A percentile compares a stretch with the other conserved stretches of the same genome.
These are phyloP conservation scores for Poeciliopsis turneri DNA, from an alignment of 2,797 vertebrate genomes.

Conservation along the genomic window DNA sequence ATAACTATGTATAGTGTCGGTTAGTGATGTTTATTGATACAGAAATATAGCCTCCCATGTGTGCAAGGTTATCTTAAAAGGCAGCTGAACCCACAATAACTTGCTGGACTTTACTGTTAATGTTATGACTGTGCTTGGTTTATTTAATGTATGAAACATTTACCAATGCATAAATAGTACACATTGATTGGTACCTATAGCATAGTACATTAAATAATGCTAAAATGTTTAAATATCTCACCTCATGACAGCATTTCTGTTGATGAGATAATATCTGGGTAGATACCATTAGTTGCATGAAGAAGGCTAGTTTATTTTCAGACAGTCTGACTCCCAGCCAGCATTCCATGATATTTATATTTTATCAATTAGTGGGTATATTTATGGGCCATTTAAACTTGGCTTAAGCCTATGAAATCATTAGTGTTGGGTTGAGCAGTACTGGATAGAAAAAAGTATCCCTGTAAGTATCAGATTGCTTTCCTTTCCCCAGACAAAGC, in stretches of 20 bases:
- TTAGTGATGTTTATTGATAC: neutral
- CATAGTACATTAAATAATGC: conserved; percentile 20
- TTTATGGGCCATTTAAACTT: conserved; percentile 77
- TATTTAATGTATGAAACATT: neutral
- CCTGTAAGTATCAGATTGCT: conserved; percentile 53
- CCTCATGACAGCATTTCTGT: conserved; percentile 18
- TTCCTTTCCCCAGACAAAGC: conserved; percentile 52
- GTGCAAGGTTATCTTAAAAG: neutral
- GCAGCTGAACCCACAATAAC: neutral
- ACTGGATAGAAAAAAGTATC: conserved; percentile 49
- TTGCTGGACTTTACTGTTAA: neutral
- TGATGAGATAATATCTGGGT: conserved; percentile 10
- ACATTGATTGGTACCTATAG: conserved; percentile 13
- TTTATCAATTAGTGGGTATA: conserved; percentile 75
- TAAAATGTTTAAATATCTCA: conserved; percentile 7
- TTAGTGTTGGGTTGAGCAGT: conserved; percentile 57
- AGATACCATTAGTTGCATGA: conserved; percentile 24
- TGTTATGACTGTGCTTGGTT: neutral
- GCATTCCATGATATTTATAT: conserved; percentile 66
- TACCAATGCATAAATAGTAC: neutral
- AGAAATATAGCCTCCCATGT: neutral
- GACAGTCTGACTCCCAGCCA: conserved; percentile 47
- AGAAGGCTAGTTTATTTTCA: conserved; percentile 36
- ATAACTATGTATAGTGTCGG: neutral
- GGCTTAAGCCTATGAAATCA: conserved; percentile 67